Evolutionary conservation across 2,888 invertebrate species (phyloP), one percentile per base, ranked within the genome.

Genomic region (Zaprionus obscuricornis): DNA sequence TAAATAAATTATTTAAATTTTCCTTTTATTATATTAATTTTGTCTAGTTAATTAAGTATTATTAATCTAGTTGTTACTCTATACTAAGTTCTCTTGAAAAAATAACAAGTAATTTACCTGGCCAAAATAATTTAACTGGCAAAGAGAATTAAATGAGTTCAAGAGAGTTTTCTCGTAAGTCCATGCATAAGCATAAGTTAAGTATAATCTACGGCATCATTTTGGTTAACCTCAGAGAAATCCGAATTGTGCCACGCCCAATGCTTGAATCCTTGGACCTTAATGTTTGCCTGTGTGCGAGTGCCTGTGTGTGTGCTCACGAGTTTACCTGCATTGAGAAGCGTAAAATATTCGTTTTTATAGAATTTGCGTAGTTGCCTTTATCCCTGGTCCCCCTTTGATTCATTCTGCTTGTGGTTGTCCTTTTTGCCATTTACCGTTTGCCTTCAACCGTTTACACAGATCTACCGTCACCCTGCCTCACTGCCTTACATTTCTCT

Each of bases 401-500:
- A 10, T 24, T 24, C 17, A 8, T 24, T 49, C 47, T 14, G 40
- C 27, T 47, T 75, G 84, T 46, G 81, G 77, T 72, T 79, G 84
- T 84, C 77, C 81, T 77, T 83, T 79, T 79, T 45, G 45, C 62
- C 22, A 39, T 45, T 4, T n/a, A n/a, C n/a, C n/a, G n/a, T n/a
- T 34, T 49, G 66, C 45, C 59, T 47, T 57, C 5, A n/a, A 20
- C 34, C 14, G 7, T n/a, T n/a, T n/a, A n/a, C n/a, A n/a, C n/a
- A n/a, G n/a, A n/a, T n/a, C n/a, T n/a, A n/a, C 33, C 31, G 43
- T 13, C 7, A 27, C 3, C 4, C 37, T 40, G 40, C 20, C 17
- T 7, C 3, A 17, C 51, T 8, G 22, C 10, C 34, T n/a, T n/a
- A n/a, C n/a, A n/a, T n/a, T n/a, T n/a, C n/a, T n/a, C n/a, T n/a